These are phyloP conservation scores for Acanthurus tractus DNA, from an alignment of 2,797 vertebrate species.

Conservation along the genomic window DNA sequence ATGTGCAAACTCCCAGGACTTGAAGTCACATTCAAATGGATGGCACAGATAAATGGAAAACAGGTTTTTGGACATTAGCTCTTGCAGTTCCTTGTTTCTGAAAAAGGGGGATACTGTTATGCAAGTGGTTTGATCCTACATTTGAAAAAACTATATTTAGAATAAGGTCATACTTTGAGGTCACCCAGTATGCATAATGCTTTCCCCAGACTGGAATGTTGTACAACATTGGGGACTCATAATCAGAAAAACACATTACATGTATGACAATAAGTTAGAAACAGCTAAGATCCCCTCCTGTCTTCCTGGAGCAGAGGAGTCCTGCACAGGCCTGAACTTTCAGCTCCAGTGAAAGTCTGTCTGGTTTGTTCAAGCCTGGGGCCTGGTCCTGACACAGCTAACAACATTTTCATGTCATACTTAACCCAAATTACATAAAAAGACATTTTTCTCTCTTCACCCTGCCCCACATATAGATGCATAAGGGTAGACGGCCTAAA, in stretches of 20 bases:
- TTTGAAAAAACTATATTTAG: slow-evolving; percentile 56
- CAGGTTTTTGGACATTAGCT: slow-evolving; percentile 45
- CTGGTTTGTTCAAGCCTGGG: background rate
- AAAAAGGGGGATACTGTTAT: slow-evolving; percentile 47
- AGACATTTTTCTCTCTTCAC: background rate
- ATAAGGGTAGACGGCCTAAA: background rate
- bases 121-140: slow-evolving; percentile 49
- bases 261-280: slow-evolving; percentile 13
- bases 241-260: slow-evolving; percentile 13
- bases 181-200: slow-evolving; percentile 38
- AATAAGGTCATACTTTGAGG: slow-evolving; percentile 66
- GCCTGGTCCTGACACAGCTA: background rate
- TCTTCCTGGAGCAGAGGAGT: background rate
- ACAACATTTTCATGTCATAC: background rate
- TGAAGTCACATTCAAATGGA: slow-evolving; percentile 71
- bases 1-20: slow-evolving; percentile 61
- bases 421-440: slow-evolving; percentile 1
- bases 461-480: background rate
- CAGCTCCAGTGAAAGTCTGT: background rate
- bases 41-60: slow-evolving; percentile 73
- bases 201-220: slow-evolving; percentile 11
- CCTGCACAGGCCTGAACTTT: slow-evolving; percentile 10
- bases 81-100: slow-evolving; percentile 48
- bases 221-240: slow-evolving; percentile 7
- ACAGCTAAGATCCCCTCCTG: background rate